These are phyloP conservation scores for Trichosurus vulpecula DNA, from an alignment of 2,797 vertebrate genomes.

Conservation along the genomic window DNA sequence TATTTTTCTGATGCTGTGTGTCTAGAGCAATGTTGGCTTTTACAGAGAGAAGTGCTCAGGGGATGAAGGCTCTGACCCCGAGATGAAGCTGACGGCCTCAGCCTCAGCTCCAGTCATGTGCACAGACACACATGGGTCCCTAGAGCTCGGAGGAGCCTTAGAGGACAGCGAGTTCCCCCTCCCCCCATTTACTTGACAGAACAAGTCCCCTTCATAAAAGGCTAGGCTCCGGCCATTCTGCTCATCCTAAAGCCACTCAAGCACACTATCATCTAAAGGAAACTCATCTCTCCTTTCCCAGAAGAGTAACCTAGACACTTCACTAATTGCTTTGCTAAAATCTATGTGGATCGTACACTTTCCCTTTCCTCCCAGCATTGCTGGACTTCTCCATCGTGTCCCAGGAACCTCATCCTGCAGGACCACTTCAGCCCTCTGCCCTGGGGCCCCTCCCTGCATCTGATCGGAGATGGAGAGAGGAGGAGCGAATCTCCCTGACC, in stretches of 20 bases:
- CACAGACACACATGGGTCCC: too few relatives aligned
- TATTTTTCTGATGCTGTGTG: too few relatives aligned
- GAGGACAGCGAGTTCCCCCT: too few relatives aligned
- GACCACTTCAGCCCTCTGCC: background rate
- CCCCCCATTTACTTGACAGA: too few relatives aligned
- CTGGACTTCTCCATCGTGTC: background rate
- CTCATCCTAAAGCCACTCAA: background rate
- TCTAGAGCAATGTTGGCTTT: too few relatives aligned
- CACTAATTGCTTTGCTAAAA: background rate
- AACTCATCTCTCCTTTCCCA: background rate
- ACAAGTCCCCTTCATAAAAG: too few relatives aligned
- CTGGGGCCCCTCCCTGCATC: background rate
- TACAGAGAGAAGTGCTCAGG: too few relatives aligned
- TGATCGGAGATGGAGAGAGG: background rate
- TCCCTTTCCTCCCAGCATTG: background rate
- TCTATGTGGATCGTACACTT: too few relatives aligned
- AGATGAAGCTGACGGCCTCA: too few relatives aligned
- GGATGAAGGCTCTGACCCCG: too few relatives aligned
- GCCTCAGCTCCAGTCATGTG: too few relatives aligned
- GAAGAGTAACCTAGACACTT: background rate
- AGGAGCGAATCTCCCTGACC: background rate
- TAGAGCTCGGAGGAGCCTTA: too few relatives aligned
- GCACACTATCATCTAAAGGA: background rate
- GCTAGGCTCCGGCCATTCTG: background rate
- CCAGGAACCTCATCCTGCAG: background rate